Evolutionary conservation across 2,113 vertebrate species (phyloP), one percentile per base, ranked within the genome.

Genomic region (Hucho hucho): DNA sequence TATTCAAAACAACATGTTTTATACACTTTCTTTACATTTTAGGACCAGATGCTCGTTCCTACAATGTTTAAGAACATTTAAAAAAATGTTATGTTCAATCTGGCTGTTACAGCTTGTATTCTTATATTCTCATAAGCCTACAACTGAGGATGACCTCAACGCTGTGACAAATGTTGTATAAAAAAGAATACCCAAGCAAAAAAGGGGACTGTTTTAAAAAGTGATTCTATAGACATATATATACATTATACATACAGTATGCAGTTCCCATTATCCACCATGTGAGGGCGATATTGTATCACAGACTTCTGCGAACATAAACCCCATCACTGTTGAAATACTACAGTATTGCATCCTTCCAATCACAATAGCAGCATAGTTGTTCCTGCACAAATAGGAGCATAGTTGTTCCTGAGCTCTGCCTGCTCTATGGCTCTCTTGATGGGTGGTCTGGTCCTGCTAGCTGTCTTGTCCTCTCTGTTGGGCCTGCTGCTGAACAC

Each of bases 371-470:
- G 77, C 67, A 2, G 70, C 69, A n/a, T 91, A 93, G 20, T 81
- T 69, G 43, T 61, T 61, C 2, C 77, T 24, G 7, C 32, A 32
- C 16, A 53, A 18, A 53, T 53, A 53, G 77, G 70, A 2, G 71
- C 69, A n/a, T 91, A 93, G 20, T 81, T 69, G 43, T 61, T 61
- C 3, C 77, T n/a, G 7, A 82, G 79, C 0, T 84, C 87, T 0
- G 63, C 79, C 16, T 91, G 87, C 70, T 84, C 77, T 1, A 77
- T 66, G 9, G 81, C 82, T 80, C 85, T 84, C 67, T 73, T 88
- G 4, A 92, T 84, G 22, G 84, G 80, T 70, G 64, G 83, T 65
- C 70, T 72, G 83, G n/a, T 59, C 58, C 58, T 59, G n/a, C 58
- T 49, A 14, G 14, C 14, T 16, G 14, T 49, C 47, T 49, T 49